Evolutionary conservation across 2,888 invertebrate genomes (phyloP).

Genomic region (Brachypalpus laphriformis): DNA sequence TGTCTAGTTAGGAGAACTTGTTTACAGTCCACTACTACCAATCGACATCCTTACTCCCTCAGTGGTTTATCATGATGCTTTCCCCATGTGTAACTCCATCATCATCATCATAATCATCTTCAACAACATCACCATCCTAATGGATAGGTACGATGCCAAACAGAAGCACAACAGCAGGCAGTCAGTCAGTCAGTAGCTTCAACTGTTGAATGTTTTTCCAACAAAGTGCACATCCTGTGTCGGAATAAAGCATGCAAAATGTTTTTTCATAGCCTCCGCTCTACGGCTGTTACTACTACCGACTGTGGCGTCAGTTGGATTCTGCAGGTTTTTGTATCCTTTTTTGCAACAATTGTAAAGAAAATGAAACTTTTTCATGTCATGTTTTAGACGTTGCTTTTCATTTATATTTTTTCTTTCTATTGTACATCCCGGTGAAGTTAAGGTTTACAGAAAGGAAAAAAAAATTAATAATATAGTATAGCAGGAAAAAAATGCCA

Average conservation of each 20-base stretch:
- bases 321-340: neutral
- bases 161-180: constrained; percentile 32
- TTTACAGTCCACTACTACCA: constrained; percentile 65
- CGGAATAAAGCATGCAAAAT: constrained; percentile 54
- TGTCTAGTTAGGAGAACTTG: constrained; percentile 38
- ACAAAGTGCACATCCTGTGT: constrained; percentile 71
- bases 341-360: constrained; percentile 33
- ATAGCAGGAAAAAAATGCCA: neutral
- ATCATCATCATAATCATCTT: constrained; percentile 41
- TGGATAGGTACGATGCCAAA: constrained; percentile 37
- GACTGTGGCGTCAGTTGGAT: constrained; percentile 55
- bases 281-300: neutral
- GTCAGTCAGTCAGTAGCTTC: constrained; percentile 69
- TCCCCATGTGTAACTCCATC: constrained; percentile 37
- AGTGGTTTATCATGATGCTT: constrained; percentile 28
- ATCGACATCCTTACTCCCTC: constrained; percentile 48
- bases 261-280: constrained; percentile 20
- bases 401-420: constrained; percentile 44
- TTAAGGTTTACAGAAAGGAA: constrained; percentile 15
- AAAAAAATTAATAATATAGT: constrained; percentile 8
- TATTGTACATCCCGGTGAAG: constrained; percentile 6
- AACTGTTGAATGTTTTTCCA: constrained; percentile 74
- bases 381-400: constrained; percentile 70
- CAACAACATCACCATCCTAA: constrained; percentile 23
- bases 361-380: constrained; percentile 66